Evolutionary conservation across 2,113 vertebrate species (phyloP), one percentile per base, ranked within the genome.

Genomic region (Neotragus moschatus): DNA sequence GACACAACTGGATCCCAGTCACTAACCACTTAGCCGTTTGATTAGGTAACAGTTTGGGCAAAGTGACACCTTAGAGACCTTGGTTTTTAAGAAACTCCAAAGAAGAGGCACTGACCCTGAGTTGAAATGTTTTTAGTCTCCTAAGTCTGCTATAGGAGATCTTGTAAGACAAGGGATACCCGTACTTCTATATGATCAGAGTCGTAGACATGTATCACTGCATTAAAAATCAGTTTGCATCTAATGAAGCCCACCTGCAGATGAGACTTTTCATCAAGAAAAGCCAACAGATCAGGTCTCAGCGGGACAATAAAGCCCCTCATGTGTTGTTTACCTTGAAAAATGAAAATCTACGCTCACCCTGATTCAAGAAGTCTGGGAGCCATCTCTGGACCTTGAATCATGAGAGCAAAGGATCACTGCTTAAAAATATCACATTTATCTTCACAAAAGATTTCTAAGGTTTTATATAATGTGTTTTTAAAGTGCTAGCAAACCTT

Each of bases 401-500:
- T 90, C 96, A 36, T 49, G 73, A 97, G n/a, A 60, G 49, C 97
- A 75, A 98, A 90, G 81, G 63, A 97, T 97, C 66, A 53, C 82
- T 84, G 82, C 21, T 84, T 82, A 1, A 13, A 66, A 89, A 94
- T 93, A 45, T 1, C 45, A 87, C 92, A 97, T 96, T 95, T 97
- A 96, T 85, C 90, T 77, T 98, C 97, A 98, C 97, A 98, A 96
- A 98, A 98, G 96, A 97, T 93, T 96, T 97, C 90, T 97, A 97
- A 98, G 97, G 96, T 95, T 98, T 99, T 97, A 97, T 90, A 97
- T 97, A 97, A 98, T 63, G 60, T 97, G 86, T 97, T 98, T 98
- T 98, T 97, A 98, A 98, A 98, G 96, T 39, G 96, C 93, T 95
- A 98, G 97, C 96, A 98, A 98, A 95, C 94, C 98, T 93, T 98